Base-by-base conservation (phyloP, 2,888 invertebrate species). In the Eubasilissa splendida region DNA sequence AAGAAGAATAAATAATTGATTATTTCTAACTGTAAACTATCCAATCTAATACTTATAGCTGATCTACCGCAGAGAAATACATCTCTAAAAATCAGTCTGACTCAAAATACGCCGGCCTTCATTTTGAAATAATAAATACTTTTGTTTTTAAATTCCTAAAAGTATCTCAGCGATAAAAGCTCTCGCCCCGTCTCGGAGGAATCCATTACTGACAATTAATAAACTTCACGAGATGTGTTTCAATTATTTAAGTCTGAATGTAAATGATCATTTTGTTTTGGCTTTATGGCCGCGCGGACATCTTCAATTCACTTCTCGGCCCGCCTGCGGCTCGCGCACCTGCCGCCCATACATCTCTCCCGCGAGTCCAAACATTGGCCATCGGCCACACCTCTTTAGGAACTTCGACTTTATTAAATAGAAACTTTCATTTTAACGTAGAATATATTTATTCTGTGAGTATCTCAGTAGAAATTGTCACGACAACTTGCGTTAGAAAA, bases 291-390 rank as follows among this genome's bases (percentile, higher is more conserved):
- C 63, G 65, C 58, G 77, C 65, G 76, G 78, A 82, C 79, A 79
- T 31, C 76, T 56, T 65, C 82, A 73, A 82, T 82, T 79, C 77
- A 82, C 80, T 79, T 82, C 50, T 74, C 52, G 33, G 80, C 50
- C 77, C 81, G 83, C 81, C 83, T 77, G 81, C 77, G 73, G 77
- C 31, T 22, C 22, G 81, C 68, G 50, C 83, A 83, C 83, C 83
- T 83, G 83, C 76, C 80, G 53, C 5, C 58, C 79, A 77, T 83
- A 83, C 74, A 81, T 83, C 76, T 80, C 76, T 60, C 76, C 52
- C 14, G 33, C 63, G 65, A 65, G 68, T 52, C 68, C 33, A 63
- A 63, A 68, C 68, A 52, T 68, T 68, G 68, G 68, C 68, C 14
- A 52, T n/a, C 58, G 65, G 22, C 76, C 42, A 54, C 75, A 31